A percentile compares a stretch with the other conserved stretches of the same genome.
Conservation (phyloP, 2,888 invertebrate species). For the Aphidoletes aphidimyza region DNA sequence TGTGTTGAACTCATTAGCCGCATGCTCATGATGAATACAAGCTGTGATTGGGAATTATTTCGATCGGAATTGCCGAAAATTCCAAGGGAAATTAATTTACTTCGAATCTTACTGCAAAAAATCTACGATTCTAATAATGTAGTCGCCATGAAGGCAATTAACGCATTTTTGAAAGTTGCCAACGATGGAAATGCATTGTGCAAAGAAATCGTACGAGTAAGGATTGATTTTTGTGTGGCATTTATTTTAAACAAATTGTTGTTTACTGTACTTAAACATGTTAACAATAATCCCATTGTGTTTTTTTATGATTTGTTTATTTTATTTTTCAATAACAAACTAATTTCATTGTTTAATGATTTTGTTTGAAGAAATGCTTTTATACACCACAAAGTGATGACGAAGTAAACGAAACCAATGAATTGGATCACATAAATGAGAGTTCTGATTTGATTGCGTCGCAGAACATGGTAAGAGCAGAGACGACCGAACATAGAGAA, state of each 20-base stretch:
- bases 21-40: slow-evolving; percentile 62
- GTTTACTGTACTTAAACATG: background rate
- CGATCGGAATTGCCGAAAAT: slow-evolving; percentile 64
- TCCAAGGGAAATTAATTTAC: slow-evolving; percentile 63
- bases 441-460: background rate
- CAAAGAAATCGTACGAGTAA: slow-evolving; percentile 62
- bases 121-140: slow-evolving; percentile 63
- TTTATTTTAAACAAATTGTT: background rate
- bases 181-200: slow-evolving; percentile 63
- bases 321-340: no score
- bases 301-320: no score
- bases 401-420: background rate
- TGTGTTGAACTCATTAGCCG: slow-evolving; percentile 63
- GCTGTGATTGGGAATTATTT: slow-evolving; percentile 65
- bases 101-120: slow-evolving; percentile 62
- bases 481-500: background rate
- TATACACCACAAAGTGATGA: background rate
- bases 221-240: slow-evolving; percentile 60
- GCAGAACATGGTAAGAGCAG: background rate
- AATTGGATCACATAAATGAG: slow-evolving; percentile 39
- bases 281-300: no score
- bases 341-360: background rate
- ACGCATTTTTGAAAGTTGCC: slow-evolving; percentile 61
- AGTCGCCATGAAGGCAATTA: slow-evolving; percentile 63
- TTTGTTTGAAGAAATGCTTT: slow-evolving; percentile 32